Evolutionary conservation across 2,113 vertebrate species (phyloP).

Genomic region (Microcebus griseorufus): DNA sequence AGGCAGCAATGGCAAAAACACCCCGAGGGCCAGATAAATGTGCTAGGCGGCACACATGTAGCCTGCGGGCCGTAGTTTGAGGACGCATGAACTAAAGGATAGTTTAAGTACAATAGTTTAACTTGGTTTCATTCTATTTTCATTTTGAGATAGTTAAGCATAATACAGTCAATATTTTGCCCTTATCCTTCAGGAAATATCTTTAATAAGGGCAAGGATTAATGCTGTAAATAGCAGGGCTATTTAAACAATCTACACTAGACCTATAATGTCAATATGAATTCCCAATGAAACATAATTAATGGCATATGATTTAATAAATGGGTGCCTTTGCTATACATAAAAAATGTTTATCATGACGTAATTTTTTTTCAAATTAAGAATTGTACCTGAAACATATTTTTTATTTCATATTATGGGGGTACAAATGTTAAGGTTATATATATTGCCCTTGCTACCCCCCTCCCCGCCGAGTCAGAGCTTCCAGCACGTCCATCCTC

Average conservation of each 20-base stretch:
- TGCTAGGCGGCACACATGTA: too few relatives aligned
- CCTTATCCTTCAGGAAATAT: slow-evolving; percentile 16
- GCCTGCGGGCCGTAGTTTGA: too few relatives aligned
- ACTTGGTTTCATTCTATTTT: neutral
- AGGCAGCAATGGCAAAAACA: too few relatives aligned
- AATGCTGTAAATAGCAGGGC: slow-evolving; percentile 37
- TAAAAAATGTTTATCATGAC: slow-evolving; percentile 3
- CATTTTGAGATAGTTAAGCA: slow-evolving; percentile 29
- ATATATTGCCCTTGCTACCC: too few relatives aligned
- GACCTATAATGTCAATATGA: slow-evolving; percentile 27
- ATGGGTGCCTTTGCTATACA: slow-evolving; percentile 27
- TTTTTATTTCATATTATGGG: too few relatives aligned
- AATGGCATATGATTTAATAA: slow-evolving; percentile 47
- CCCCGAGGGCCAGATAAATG: too few relatives aligned
- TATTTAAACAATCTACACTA: slow-evolving; percentile 32
- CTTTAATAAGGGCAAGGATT: slow-evolving; percentile 38
- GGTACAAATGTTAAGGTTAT: too few relatives aligned
- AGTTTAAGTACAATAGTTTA: neutral
- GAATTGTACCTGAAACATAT: too few relatives aligned
- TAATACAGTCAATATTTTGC: slow-evolving; percentile 10
- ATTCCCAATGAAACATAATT: slow-evolving; percentile 50
- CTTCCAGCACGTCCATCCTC: too few relatives aligned
- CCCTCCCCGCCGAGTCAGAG: too few relatives aligned
- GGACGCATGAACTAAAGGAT: neutral
- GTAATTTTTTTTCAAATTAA: neutral